These are phyloP conservation scores for Eutrigla gurnardus DNA, from an alignment of 2,797 vertebrate species.

Conservation along the genomic window DNA sequence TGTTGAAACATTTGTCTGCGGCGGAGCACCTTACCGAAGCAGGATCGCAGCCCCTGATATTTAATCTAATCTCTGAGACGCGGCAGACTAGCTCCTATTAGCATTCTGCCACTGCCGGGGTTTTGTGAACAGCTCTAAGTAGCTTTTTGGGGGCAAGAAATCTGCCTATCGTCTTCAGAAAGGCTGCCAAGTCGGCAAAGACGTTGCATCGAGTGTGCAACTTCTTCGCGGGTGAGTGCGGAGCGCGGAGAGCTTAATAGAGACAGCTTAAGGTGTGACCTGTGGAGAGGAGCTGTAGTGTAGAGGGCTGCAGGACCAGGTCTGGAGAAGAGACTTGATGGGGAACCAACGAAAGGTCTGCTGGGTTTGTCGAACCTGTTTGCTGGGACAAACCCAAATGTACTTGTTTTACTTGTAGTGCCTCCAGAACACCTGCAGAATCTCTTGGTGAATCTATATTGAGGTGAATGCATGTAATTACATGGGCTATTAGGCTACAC, in stretches of 20 bases:
- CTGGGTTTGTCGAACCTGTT: not conserved
- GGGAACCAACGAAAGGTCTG: not conserved
- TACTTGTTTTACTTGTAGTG: no score
- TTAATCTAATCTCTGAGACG: conserved; percentile 50
- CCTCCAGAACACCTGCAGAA: not conserved
- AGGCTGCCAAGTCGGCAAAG: conserved; percentile 30
- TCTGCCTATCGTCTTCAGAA: conserved; percentile 31
- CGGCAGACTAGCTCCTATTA: conserved; percentile 46
- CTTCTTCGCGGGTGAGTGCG: conserved; percentile 7
- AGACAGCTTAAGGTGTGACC: conserved; percentile 27
- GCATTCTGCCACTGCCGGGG: conserved; percentile 35
- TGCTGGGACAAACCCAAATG: not conserved
- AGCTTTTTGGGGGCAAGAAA: conserved; percentile 42
- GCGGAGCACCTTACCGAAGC: conserved; percentile 34
- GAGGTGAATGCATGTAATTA: not conserved
- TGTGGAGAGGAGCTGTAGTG: conserved; percentile 12
- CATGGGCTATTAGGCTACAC: not conserved
- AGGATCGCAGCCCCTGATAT: conserved; percentile 35
- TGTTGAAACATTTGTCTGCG: conserved; percentile 34
- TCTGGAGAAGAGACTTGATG: not conserved
- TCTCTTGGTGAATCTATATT: not conserved
- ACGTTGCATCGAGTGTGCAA: conserved; percentile 24
- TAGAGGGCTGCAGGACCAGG: not conserved
- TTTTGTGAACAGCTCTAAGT: conserved; percentile 45
- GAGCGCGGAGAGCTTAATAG: conserved; percentile 15